Evolutionary conservation across 2,888 invertebrate genomes (phyloP), one percentile per base, ranked within the genome.

Genomic region (Cantharis flavilabris): DNA sequence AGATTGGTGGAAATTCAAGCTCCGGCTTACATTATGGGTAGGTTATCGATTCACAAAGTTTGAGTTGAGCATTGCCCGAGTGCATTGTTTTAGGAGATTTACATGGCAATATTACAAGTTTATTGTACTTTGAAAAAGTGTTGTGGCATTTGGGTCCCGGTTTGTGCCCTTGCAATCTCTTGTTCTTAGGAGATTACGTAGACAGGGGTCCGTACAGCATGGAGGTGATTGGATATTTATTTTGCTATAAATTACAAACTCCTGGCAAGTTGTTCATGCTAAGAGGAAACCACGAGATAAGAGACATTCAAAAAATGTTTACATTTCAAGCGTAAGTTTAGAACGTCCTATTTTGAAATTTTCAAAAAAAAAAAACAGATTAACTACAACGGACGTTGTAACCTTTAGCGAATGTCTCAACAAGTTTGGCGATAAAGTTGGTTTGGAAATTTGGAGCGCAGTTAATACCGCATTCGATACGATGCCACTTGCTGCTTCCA

Each of bases 171-270:
- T 91, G 92, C 4, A 90, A 89, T 16, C 88, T 94, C 76, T 88
- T 95, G 9, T 94, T 95, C 86, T 90, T 95, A 0, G 95, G 95
- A 0, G 95, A 95, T 88, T 95, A 92, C 86, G 94, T 95, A 20
- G 95, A 95, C 87, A 89, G 95, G 79, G 95, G 95, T 1, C 88
- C 90, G 14, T 90, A 90, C 85, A 92, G 94, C 77, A 84, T 93
- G 0, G 95, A 95, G 89, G 92, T 94, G 2, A 88, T 94, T 80
- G 90, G 93, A 0, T 94, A 94, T 84, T 87, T 95, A 72, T 90
- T 95, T 80, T 91, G 93, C 2, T 92, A 93, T 83, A 95, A 95
- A 87, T 84, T 94, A 69, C 90, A 93, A 84, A 90, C 92, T 0
- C 94, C 94, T 0, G 85, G 88, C 18, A 93, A 92, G 77, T 90